A percentile compares a stretch with the other conserved stretches of the same genome.
Conservation (phyloP, 2,888 invertebrate species). For the Agrypnus murinus region DNA sequence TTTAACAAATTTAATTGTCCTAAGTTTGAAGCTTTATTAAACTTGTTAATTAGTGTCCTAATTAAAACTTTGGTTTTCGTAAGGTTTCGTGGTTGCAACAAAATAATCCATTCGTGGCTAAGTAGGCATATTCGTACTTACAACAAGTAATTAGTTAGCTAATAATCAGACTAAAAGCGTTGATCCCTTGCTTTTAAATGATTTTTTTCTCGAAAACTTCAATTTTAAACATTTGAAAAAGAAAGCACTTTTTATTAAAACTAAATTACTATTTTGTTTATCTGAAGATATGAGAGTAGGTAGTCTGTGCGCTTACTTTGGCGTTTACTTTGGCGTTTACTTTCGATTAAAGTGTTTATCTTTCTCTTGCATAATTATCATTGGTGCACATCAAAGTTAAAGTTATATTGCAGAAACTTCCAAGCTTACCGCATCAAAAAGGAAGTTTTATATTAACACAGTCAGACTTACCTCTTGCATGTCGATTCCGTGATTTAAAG, state of each 20-base stretch:
- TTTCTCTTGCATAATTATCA: neutral
- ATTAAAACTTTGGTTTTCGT: constrained; percentile 23
- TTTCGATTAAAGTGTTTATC: constrained; percentile 5
- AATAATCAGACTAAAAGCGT: no score
- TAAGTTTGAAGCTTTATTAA: constrained; percentile 26
- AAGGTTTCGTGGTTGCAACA: constrained; percentile 5
- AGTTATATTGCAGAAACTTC: neutral
- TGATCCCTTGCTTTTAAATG: no score
- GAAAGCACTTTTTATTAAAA: no score
- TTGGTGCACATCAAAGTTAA: constrained; percentile 6
- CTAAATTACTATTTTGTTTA: no score
- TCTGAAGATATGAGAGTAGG: no score
- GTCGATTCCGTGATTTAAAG: constrained; percentile 97
- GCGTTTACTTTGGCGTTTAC: no score
- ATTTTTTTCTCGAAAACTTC: no score
- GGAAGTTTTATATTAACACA: neutral
- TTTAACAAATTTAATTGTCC: constrained; percentile 25
- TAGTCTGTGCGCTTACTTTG: no score
- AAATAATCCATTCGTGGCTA: neutral
- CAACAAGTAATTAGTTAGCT: no score
- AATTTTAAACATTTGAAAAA: no score
- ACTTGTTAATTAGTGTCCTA: constrained; percentile 23
- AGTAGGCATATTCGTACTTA: no score
- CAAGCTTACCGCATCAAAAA: constrained; percentile 4
- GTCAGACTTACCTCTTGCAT: constrained; percentile 87